Evolutionary conservation across 2,888 invertebrate genomes (phyloP).

Genomic region (Lasioglossum vierecki): DNA sequence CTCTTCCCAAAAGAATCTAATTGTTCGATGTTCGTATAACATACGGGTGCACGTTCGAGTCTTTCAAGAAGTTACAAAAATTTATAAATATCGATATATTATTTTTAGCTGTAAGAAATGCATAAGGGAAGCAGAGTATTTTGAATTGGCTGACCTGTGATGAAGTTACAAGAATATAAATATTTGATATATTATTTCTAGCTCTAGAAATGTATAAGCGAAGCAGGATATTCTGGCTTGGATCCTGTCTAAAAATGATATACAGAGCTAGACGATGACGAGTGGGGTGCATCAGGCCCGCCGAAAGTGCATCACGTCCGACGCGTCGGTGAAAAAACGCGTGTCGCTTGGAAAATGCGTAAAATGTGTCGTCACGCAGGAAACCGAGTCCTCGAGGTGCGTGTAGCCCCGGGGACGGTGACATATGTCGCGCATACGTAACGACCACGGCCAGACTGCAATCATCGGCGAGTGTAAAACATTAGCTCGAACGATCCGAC

Average conservation of each 20-base stretch:
- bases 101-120: no score
- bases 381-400: constrained; percentile 13
- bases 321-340: not conserved
- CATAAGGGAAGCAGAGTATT: no score
- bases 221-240: no score
- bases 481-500: constrained; percentile 12
- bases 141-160: no score
- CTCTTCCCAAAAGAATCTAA: not conserved
- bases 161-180: no score
- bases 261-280: not conserved
- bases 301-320: not conserved
- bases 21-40: not conserved
- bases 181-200: no score
- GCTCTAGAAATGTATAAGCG: no score
- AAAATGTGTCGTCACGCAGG: constrained; percentile 3
- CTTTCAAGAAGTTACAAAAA: no score
- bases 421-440: constrained; percentile 25
- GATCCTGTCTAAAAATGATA: not conserved
- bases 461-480: constrained; percentile 40
- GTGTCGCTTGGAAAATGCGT: not conserved
- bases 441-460: constrained; percentile 17
- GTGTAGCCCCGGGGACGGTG: constrained; percentile 5
- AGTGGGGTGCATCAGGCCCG: not conserved
- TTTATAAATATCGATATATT: no score
- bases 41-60: not conserved